Evolutionary conservation across 2,888 invertebrate species (phyloP), one percentile per base, ranked within the genome.

Genomic region (Sialis fuliginosa): DNA sequence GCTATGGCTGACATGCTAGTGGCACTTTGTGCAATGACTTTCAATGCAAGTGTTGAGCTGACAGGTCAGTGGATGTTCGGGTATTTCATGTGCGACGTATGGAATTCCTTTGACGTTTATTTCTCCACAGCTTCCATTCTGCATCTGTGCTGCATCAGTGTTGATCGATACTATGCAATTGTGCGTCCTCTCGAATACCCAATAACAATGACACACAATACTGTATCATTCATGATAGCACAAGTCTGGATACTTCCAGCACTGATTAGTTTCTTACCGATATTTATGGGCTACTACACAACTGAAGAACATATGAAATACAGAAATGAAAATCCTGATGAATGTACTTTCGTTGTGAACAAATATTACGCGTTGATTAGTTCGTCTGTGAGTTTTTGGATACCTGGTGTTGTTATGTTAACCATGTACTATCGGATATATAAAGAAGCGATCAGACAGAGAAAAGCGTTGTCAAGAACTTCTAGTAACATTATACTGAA

Each of bases 1-100:
- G 95, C 95, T 1, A 82, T 91, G 57, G 93, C 95, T 37, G 95
- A 95, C 60, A 83, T 93, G 70, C 70, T 93, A 51, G 92, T 95
- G 42, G 92, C 92, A 0, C 66, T 89, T 48, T 86, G 89, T 60
- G 90, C 89, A 54, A 90, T 90, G 90, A 87, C 88, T 49, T 90
- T 90, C 64, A 90, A 90, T 65, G 88, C 89, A 33, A 86, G 84
- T 57, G 81, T 88, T n/a, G 86, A 44, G 13, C 66, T 86, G 45
- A 82, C 84, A 37, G 85, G 88, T 42, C 71, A 69, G 57, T 95
- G 95, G 95, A 69, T 88, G 55, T 92, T 95, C 60, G 88, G 90
- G 6, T 76, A 81, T 57, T 69, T 84, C 57, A 86, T 92, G 81
- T 95, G 93, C 70, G 89, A 93, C 69, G 80, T 93, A 46, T 95